Percentiles rank a stretch among this genome's conserved stretches.
Conservation (phyloP, 2,113 vertebrate genomes). For the Phrynosoma platyrhinos region DNA sequence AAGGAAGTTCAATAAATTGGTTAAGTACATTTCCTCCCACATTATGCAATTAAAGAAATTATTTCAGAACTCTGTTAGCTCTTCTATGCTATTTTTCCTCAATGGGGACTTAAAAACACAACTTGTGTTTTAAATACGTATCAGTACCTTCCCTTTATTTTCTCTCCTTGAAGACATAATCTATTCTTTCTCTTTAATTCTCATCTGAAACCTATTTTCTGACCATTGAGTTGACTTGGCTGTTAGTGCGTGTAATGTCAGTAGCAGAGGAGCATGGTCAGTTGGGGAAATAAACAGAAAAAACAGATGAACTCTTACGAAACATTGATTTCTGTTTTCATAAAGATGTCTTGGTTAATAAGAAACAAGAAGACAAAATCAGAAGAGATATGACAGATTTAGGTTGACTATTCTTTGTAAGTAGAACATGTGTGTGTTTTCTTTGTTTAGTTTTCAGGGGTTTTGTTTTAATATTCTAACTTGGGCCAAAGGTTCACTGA, state of each 20-base stretch:
- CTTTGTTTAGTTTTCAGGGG: neutral
- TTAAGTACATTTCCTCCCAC: neutral
- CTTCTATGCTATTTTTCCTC: accelerated
- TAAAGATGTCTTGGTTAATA: constrained; percentile 42
- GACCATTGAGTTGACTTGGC: constrained; percentile 1
- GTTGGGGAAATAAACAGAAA: constrained; percentile 44
- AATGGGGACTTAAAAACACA: neutral
- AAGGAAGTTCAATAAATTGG: neutral
- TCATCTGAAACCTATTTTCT: neutral
- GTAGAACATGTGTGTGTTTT: neutral
- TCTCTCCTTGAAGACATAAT: neutral
- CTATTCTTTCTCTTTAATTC: accelerated
- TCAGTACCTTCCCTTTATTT: neutral
- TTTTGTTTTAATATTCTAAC: constrained; percentile 12
- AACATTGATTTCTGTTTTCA: constrained; percentile 32
- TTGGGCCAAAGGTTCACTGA: neutral
- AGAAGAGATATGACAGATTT: constrained; percentile 55
- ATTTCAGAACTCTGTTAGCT: neutral
- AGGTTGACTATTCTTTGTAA: constrained; percentile 51
- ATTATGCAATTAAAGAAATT: neutral
- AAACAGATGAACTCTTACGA: constrained; percentile 41
- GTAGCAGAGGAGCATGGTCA: constrained; percentile 26
- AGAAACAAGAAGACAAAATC: constrained; percentile 35
- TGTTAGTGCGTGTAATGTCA: constrained; percentile 32
- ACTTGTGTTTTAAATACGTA: neutral